A percentile compares a stretch with the other conserved stretches of the same genome.
Evolutionary conservation across 1,140 invertebrate species (phyloP).

Genomic region (Temnothorax nylanderi): DNA sequence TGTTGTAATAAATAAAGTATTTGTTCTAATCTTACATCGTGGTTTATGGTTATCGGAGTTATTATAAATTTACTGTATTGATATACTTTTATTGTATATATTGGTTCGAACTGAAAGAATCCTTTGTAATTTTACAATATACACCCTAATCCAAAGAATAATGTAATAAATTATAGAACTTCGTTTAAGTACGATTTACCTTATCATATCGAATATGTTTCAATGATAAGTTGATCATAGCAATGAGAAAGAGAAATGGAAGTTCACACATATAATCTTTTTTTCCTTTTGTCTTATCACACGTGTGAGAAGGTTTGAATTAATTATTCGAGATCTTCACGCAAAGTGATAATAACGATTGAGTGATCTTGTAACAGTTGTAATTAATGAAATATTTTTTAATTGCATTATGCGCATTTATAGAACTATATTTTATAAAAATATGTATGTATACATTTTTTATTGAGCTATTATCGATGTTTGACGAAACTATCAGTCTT

Average conservation of each 20-base stretch:
- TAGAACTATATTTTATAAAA: not conserved
- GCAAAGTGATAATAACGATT: not conserved
- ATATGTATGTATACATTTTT: conserved; percentile 29
- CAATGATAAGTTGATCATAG: conserved; percentile 23
- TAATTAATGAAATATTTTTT: not conserved
- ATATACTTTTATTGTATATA: conserved; percentile 38
- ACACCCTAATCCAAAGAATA: conserved; percentile 54
- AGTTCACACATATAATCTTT: not conserved
- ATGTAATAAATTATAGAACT: conserved; percentile 58
- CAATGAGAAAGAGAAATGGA: not conserved
- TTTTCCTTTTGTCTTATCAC: not conserved
- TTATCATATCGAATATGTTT: conserved; percentile 39
- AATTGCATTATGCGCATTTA: not conserved
- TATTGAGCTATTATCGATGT: conserved; percentile 9
- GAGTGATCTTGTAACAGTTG: not conserved
- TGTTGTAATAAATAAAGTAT: conserved; percentile 57
- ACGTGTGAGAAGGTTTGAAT: not conserved
- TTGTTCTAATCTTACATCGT: conserved; percentile 36
- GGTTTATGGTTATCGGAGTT: conserved; percentile 23
- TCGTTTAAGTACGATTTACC: conserved; percentile 6
- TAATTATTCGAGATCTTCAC: not conserved
- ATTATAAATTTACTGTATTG: conserved; percentile 33
- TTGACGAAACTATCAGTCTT: conserved; percentile 34
- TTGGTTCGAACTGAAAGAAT: conserved; percentile 11
- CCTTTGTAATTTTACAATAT: conserved; percentile 50